Evolutionary conservation across 2,797 vertebrate species (phyloP), one percentile per base, ranked within the genome.

Genomic region (Phrynocephalus forsythii): DNA sequence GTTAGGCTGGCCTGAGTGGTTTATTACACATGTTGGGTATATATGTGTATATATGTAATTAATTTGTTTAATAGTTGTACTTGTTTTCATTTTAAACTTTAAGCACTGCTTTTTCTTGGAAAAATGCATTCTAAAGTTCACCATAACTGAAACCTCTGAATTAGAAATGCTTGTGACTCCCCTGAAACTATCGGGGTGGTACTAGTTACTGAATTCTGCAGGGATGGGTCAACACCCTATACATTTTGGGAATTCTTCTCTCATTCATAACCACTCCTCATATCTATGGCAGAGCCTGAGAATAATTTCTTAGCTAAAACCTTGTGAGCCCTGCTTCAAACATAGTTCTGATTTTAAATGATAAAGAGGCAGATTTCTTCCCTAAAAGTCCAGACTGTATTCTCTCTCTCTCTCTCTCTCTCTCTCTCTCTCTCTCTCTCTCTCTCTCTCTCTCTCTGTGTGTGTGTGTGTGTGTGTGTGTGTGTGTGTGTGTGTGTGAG

Each of bases 251-350:
- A 26, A 66, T 13, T 60, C 79, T 44, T 90, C 13, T 38, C 38
- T 71, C 1, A 11, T 60, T 73, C 82, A 52, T 52, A 33, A n/a
- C 75, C 77, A 33, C 66, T 68, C 73, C 5, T 1, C 1, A 20
- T 26, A 1, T 5, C 18, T 1, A 82, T 52, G n/a, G 33, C 76
- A 76, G 56, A 92, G 79, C 24, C 86, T 78, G 84, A 81, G 68
- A 33, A 84, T 82, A n/a, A 38, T 69, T 44, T 82, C 63, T 79
- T 9, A 56, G 4, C n/a, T 0, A 0, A 44, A 48, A 56, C 9
- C 0, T 87, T 71, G 20, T 48, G 26, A 24, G 30, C 38, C 33
- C 1, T 33, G 20, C 28, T 80, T 30, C 1, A 81, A 71, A 81
- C 28, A 28, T 18, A 80, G 52, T 24, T 50, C 63, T 82, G 22